Percentiles rank a stretch among this genome's conserved stretches.
Conservation (phyloP, 2,797 vertebrate species). For the Chromis chromis region DNA sequence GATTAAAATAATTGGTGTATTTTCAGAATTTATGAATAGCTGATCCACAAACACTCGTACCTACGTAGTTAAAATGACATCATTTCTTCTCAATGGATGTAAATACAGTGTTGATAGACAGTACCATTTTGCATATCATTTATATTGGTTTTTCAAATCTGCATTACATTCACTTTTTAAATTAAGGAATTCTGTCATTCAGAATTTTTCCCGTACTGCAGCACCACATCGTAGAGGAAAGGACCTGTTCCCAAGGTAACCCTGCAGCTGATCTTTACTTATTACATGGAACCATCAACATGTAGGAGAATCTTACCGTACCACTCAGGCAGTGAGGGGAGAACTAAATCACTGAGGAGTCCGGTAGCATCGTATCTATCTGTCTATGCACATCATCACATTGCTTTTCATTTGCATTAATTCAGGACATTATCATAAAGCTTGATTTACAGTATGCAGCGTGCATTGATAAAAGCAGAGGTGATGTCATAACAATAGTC, state of each 20-base stretch:
- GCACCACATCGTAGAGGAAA: background rate
- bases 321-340: background rate
- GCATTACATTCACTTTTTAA: background rate
- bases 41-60: background rate
- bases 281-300: background rate
- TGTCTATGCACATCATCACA: background rate
- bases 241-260: background rate
- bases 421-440: constrained; percentile 25
- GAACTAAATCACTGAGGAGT: too few species aligned
- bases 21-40: constrained; percentile 23
- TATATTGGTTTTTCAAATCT: background rate
- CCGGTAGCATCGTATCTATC: too few species aligned
- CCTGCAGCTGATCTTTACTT: background rate
- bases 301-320: background rate
- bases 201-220: background rate
- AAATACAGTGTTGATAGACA: constrained; percentile 14
- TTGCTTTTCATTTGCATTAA: constrained; percentile 26
- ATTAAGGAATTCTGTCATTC: background rate
- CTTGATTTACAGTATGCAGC: constrained; percentile 3
- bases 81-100: background rate
- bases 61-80: background rate
- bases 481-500: constrained; percentile 15
- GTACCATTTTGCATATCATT: background rate
- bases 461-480: constrained; percentile 24
- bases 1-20: constrained; percentile 28